Base-by-base conservation (phyloP, 1,140 invertebrate species). In the Drosophila mayri region DNA sequence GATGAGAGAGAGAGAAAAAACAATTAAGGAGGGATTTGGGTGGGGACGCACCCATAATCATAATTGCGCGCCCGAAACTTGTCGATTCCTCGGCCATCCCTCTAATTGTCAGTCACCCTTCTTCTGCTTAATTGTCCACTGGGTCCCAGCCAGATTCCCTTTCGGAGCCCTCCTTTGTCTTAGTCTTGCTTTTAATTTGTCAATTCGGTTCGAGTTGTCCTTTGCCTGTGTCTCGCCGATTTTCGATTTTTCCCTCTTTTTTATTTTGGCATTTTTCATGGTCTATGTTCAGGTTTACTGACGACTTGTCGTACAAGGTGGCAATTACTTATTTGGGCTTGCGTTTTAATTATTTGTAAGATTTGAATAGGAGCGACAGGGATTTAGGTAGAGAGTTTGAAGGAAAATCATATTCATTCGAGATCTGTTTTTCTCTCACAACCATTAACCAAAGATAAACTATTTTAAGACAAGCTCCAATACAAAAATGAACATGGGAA, bases 321-420 rank as follows among this genome's bases (percentile, higher is more conserved):
- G 81, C 78, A 90, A 90, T 90, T 90, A 85, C 85, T 85, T 85
- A 90, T 73, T 84, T 88, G 9, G 66, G 62, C 64, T 84, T 73
- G 64, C 28, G 57, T 84, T 77, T 80, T 84, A 84, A 90, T 88
- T 88, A 74, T 65, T 77, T 70, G 50, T 40, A 4, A 25, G 41
- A 44, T 55, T 61, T 64, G 63, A 70, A 52, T 67, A n/a, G 41
- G 16, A 40, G 30, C 30, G 38, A 22, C 4, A 28, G 18, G 41
- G 37, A 41, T 61, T 50, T 30, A 10, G 32, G 32, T 41, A 30
- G 10, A 25, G 62, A 40, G 49, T 52, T 71, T 47, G 38, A 28
- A 44, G 12, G 0, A 43, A 37, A 18, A 49, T 28, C 4, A 6
- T 25, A 2, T 25, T 4, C 25, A 25, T 25, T 25, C 4, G 3